phyloP scores from a whole-genome alignment of 37 sponge, comb jelly and placozoan species.

The Chondrilla cf. caribensis region DNA sequence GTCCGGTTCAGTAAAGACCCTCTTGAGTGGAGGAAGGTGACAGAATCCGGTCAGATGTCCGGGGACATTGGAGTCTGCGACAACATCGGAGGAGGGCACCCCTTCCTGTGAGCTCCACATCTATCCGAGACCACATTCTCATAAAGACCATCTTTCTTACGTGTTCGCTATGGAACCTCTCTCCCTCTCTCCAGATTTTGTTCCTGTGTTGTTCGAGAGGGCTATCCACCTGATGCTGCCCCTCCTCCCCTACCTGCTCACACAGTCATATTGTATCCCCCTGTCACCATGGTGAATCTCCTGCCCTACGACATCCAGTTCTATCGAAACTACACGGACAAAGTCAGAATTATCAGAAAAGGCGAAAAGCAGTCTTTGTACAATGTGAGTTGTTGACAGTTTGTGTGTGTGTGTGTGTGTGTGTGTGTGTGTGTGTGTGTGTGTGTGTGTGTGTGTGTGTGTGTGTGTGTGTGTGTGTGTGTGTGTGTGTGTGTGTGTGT shows the following conservation, averaged over 20 bases:
- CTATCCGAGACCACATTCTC: neutral
- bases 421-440: neutral
- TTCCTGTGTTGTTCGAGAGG: conserved; percentile 57
- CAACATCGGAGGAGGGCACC: conserved; percentile 29
- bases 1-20: conserved; percentile 51
- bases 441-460: conserved; percentile 7
- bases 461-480: neutral
- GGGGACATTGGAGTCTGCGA: conserved; percentile 41
- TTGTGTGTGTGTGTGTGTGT: conserved; percentile 33
- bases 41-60: conserved; percentile 5
- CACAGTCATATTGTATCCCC: conserved; percentile 75
- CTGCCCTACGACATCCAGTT: conserved; percentile 74
- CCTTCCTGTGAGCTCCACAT: conserved; percentile 1
- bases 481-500: neutral
- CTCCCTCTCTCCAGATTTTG: conserved; percentile 62
- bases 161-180: too few species aligned
- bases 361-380: conserved; percentile 19
- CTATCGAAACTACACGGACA: neutral
- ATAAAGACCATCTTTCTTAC: neutral
- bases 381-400: neutral
- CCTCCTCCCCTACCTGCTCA: conserved; percentile 49
- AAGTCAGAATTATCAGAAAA: neutral
- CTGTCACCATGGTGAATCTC: conserved; percentile 64
- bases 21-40: conserved; percentile 55
- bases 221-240: conserved; percentile 38